Percentiles rank a stretch among this genome's conserved stretches.
Evolutionary conservation across 1,140 invertebrate species (phyloP).

Genomic region (Zaprionus gabonicus): DNA sequence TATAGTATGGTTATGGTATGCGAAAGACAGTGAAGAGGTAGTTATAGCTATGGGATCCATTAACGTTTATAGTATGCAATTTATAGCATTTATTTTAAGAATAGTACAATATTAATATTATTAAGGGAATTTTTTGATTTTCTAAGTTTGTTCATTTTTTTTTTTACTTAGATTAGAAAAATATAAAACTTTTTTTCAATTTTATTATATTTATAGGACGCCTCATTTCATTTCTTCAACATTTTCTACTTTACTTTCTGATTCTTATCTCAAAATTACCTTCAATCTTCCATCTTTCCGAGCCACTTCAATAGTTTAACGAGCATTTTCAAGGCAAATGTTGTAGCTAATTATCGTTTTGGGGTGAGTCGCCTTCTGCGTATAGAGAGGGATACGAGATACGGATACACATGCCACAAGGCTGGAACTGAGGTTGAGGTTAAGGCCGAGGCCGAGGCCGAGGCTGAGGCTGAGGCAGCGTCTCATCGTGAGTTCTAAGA

Average conservation of each 20-base stretch:
- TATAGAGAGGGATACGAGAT: not conserved
- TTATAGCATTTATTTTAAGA: too few species aligned
- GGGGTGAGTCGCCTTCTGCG: conserved; percentile 18
- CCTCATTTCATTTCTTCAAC: too few species aligned
- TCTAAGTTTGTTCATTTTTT: too few species aligned
- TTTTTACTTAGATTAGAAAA: too few species aligned
- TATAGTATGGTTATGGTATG: not conserved
- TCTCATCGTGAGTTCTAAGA: conserved; percentile 62
- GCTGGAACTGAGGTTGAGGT: conserved; percentile 11
- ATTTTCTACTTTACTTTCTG: not conserved
- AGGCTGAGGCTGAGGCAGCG: conserved; percentile 19
- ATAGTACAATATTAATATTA: too few species aligned
- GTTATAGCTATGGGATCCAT: too few species aligned
- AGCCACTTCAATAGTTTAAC: conserved; percentile 4
- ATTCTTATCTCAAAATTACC: not conserved
- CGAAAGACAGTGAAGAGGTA: not conserved
- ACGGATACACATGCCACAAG: conserved; percentile 13
- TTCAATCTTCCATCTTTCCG: not conserved
- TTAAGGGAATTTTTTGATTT: too few species aligned
- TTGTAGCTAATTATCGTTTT: conserved; percentile 47
- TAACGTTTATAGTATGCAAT: too few species aligned
- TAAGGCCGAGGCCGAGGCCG: not conserved
- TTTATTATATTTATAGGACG: too few species aligned
- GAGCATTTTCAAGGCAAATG: conserved; percentile 40
- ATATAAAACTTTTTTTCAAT: too few species aligned